phyloP scores from a whole-genome alignment of 1,140 invertebrate genomes.

The Neuroterus valhalla region DNA sequence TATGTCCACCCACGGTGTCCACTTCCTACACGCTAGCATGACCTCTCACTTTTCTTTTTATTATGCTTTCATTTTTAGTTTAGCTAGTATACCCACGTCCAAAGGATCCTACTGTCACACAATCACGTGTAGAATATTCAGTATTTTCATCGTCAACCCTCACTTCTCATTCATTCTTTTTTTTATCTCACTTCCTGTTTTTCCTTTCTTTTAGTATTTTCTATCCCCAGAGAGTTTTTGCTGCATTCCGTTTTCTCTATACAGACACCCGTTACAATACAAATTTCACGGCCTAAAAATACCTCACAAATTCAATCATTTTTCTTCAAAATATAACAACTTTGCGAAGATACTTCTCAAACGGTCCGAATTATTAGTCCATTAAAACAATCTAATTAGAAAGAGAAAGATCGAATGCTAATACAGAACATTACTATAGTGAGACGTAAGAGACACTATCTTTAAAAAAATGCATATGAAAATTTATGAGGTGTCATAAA shows the following conservation, averaged over 20 bases:
- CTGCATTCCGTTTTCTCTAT: not conserved
- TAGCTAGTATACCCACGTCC: not conserved
- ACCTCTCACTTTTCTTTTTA: not conserved
- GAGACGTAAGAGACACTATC: no score
- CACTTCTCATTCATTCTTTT: not conserved
- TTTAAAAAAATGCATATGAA: no score
- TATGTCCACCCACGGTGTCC: no score
- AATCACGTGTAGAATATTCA: not conserved
- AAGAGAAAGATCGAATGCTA: no score
- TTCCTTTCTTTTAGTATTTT: constrained; percentile 2
- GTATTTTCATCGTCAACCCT: constrained; percentile 8
- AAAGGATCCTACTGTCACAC: not conserved
- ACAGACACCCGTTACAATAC: not conserved
- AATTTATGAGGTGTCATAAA: no score
- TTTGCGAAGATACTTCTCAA: not conserved
- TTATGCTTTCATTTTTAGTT: constrained; percentile 3
- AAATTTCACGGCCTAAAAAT: not conserved
- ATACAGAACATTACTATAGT: no score
- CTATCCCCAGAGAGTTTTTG: not conserved
- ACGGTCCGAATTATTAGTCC: no score
- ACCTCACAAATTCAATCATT: not conserved
- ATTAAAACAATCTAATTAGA: no score
- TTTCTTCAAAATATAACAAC: not conserved
- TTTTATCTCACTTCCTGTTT: not conserved
- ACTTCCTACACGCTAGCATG: not conserved